Conservation (phyloP, 2,113 vertebrate genomes). For the Mustelus asterias region DNA sequence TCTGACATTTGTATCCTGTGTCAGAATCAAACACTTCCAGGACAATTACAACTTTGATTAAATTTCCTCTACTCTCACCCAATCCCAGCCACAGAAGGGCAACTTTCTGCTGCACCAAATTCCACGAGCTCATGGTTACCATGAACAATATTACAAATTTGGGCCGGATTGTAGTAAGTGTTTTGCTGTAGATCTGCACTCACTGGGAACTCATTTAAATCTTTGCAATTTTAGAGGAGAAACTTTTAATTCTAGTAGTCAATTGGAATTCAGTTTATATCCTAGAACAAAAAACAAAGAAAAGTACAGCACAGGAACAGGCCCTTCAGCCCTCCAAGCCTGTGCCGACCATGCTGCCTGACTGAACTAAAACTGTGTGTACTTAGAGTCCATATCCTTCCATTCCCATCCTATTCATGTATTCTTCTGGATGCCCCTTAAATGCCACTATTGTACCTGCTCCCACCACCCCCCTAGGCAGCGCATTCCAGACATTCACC, state of each 20-base stretch:
- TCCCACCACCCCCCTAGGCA: too few relatives aligned
- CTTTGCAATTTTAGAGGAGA: background rate
- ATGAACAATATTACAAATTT: background rate
- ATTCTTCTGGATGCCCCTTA: too few relatives aligned
- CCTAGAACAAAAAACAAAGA: too few relatives aligned
- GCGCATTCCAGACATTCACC: too few relatives aligned
- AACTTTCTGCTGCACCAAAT: background rate
- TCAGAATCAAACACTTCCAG: background rate
- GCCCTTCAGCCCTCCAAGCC: too few relatives aligned
- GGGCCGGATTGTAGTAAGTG: background rate
- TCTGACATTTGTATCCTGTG: background rate
- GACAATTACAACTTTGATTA: background rate
- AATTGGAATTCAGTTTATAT: background rate
- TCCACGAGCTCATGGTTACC: background rate
- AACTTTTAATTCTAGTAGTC: background rate
- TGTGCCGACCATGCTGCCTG: too few relatives aligned
- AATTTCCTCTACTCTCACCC: background rate
- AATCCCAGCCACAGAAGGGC: background rate
- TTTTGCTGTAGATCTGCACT: background rate
- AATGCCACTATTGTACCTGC: too few relatives aligned
- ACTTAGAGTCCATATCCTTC: too few relatives aligned
- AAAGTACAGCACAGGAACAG: too few relatives aligned
- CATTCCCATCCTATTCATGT: too few relatives aligned
- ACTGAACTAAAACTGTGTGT: too few relatives aligned
- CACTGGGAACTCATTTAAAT: background rate